A percentile compares a stretch with the other conserved stretches of the same genome.
Evolutionary conservation across 2,113 vertebrate genomes (phyloP).

Genomic region (Hemichromis elongatus): DNA sequence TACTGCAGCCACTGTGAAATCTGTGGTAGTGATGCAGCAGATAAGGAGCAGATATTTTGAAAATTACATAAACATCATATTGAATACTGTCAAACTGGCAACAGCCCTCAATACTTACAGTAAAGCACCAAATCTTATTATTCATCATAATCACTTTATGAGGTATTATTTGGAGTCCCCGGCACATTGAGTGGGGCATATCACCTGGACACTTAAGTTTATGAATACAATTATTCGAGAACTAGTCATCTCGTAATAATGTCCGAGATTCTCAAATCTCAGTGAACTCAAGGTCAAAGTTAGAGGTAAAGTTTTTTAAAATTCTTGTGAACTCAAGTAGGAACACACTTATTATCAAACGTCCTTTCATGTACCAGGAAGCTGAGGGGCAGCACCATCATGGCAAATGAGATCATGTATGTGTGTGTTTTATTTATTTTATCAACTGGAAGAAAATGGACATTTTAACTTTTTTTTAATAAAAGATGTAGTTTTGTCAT

Average conservation of each 20-base stretch:
- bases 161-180: neutral
- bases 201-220: accelerated
- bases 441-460: neutral
- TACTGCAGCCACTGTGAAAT: neutral
- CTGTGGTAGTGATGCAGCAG: neutral
- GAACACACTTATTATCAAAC: accelerated
- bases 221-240: neutral
- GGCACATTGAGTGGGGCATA: accelerated
- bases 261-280: neutral
- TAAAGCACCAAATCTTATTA: neutral
- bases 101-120: neutral
- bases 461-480: too few relatives aligned
- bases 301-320: neutral
- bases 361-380: neutral
- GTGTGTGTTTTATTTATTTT: neutral
- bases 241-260: neutral
- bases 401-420: neutral
- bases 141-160: neutral
- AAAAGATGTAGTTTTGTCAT: neutral
- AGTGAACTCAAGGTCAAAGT: neutral
- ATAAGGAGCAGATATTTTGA: neutral
- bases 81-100: accelerated
- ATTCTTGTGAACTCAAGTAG: accelerated
- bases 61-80: neutral
- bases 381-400: accelerated